Evolutionary conservation across 2,888 invertebrate genomes (phyloP), one percentile per base, ranked within the genome.

Genomic region (Amblyteles armatorius): DNA sequence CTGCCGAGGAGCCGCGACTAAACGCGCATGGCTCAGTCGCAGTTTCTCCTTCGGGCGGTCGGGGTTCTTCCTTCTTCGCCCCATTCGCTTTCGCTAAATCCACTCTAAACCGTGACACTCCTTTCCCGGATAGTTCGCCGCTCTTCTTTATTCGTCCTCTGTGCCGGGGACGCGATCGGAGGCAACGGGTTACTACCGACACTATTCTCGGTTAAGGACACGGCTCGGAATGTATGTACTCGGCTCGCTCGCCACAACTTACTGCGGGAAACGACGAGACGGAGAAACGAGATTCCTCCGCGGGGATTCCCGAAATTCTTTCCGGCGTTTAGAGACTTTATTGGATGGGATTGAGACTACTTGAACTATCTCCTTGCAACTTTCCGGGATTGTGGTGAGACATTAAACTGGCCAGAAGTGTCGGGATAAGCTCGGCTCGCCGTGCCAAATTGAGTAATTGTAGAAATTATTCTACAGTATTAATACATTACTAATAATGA

Each of bases 101-200:
- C 22, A 52, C 68, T 44, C 36, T 69, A 5, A n/a, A 50, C 57
- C 52, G 48, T 50, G 69, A 79, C 63, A 50, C 55, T 63, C 69
- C 74, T 71, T 69, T 76, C 67, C 73, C 68, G 65, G 74, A 72
- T 79, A 72, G 50, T 65, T 55, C 68, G 50, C 84, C 67, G 19
- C 67, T 52, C 11, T 76, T 57, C 67, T 26, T 50, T 68, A 9
- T 74, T n/a, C 19, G 60, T 60, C 19, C 40, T 69, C 69, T 77
- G 55, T 71, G 48, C 48, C 0, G 11, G 60, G 26, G 9, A 11
- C 16, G 29, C 29, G 60, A 60, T 33, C 60, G 29, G 26, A 48
- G 29, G 33, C 48, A 67, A 50, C 26, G 11, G 33, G 36, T 67
- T 50, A 9, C 40, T 7, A 1, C 40, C 19, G 26, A 67, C 40